Percentiles rank a stretch among this genome's conserved stretches.
phyloP scores from a whole-genome alignment of 2,797 vertebrate species.

The Scolopax bukidnonensis region DNA sequence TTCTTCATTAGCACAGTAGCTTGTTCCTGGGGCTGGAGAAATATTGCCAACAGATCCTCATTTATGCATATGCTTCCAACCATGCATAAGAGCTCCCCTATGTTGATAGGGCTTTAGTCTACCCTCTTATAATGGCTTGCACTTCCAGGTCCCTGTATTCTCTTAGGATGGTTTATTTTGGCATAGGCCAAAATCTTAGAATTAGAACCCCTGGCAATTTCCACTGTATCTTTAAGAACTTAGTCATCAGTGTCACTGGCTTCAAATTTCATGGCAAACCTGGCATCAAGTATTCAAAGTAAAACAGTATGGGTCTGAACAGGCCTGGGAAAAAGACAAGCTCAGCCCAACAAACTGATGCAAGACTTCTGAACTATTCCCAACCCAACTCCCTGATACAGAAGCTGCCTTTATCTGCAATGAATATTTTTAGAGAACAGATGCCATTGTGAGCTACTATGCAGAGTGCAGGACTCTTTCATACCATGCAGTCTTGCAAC shows the following conservation, averaged over 20 bases:
- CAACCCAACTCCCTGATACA: rapidly evolving
- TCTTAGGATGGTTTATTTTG: neutral
- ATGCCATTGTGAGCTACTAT: neutral
- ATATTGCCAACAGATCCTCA: neutral
- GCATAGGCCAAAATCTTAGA: neutral
- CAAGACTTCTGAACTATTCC: neutral
- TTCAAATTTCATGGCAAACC: neutral
- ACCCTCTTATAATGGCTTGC: neutral
- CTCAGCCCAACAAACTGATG: neutral
- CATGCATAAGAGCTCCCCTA: neutral
- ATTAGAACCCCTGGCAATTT: neutral
- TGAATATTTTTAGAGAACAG: neutral
- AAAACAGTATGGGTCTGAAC: neutral
- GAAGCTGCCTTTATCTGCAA: neutral
- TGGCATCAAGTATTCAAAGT: neutral
- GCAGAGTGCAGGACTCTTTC: neutral
- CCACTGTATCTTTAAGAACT: neutral
- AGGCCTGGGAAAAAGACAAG: neutral
- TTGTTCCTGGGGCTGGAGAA: neutral
- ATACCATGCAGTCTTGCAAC: neutral
- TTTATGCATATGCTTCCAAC: neutral
- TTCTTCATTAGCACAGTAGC: neutral
- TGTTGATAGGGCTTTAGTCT: neutral
- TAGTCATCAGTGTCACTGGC: neutral
- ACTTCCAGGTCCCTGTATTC: neutral